A percentile compares a stretch with the other conserved stretches of the same genome.
phyloP scores from a whole-genome alignment of 2,797 vertebrate genomes.

The Pogoniulus pusillus region DNA sequence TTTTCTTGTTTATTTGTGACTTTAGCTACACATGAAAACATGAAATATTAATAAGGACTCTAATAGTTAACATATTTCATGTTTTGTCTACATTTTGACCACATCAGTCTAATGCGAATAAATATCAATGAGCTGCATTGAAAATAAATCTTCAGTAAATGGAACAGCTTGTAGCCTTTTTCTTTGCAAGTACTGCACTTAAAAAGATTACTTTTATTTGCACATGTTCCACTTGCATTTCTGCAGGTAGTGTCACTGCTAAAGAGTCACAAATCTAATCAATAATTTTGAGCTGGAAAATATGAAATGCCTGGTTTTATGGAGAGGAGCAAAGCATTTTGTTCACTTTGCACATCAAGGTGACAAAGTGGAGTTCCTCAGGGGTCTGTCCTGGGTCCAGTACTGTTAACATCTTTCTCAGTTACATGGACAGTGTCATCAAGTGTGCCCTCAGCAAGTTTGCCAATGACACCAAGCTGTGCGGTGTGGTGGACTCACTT shows the following conservation, averaged over 20 bases:
- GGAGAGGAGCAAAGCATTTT: background rate
- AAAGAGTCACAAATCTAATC: background rate
- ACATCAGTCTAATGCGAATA: constrained; percentile 20
- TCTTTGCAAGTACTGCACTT: background rate
- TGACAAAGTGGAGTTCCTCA: background rate
- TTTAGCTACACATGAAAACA: constrained; percentile 9
- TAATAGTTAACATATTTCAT: background rate
- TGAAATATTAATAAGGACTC: constrained; percentile 2
- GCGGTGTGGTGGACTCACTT: too few species aligned
- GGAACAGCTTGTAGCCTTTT: background rate
- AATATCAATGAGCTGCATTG: background rate
- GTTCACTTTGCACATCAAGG: background rate
- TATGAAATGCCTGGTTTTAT: background rate
- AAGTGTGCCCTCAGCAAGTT: too few species aligned
- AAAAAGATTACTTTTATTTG: background rate
- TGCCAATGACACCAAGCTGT: too few species aligned
- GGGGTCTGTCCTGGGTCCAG: too few species aligned
- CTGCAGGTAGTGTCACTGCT: background rate
- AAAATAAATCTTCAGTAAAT: background rate
- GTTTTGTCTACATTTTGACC: constrained; percentile 5
- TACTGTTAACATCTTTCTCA: too few species aligned
- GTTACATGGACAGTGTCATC: too few species aligned
- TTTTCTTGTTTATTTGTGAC: background rate
- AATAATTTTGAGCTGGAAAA: background rate
- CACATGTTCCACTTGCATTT: background rate